These are phyloP conservation scores for Amblyraja radiata DNA, from an alignment of 2,797 vertebrate species.

Conservation along the genomic window DNA sequence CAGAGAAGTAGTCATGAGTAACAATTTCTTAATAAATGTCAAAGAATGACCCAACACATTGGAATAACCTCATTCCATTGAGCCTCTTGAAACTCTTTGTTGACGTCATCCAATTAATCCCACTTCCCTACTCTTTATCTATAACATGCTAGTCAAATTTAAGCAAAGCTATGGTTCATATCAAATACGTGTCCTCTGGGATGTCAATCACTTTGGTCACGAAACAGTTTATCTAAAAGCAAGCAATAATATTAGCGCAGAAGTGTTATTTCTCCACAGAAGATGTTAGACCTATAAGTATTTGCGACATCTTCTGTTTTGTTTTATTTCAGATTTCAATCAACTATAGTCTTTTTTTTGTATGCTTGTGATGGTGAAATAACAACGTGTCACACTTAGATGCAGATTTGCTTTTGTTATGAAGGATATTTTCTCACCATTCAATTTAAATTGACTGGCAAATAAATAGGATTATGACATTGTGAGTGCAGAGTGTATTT, in stretches of 20 bases:
- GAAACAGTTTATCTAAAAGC: neutral
- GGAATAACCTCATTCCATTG: neutral
- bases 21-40: neutral
- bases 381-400: too few relatives aligned
- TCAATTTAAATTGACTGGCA: too few relatives aligned
- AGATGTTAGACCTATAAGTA: neutral
- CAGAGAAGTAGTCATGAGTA: neutral
- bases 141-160: neutral
- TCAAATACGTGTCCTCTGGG: too few relatives aligned
- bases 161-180: neutral
- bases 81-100: neutral
- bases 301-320: neutral
- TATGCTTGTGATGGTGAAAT: too few relatives aligned
- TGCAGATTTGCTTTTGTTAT: too few relatives aligned
- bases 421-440: too few relatives aligned
- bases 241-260: neutral
- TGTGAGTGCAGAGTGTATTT: too few relatives aligned
- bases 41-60: neutral
- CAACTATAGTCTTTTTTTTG: neutral
- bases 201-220: too few relatives aligned
- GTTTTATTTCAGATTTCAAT: neutral
- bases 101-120: neutral
- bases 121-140: neutral
- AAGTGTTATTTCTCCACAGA: too few relatives aligned
- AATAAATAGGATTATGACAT: too few relatives aligned